phyloP scores from a whole-genome alignment of 2,888 invertebrate species.

The Lissocephala sabroskyi region DNA sequence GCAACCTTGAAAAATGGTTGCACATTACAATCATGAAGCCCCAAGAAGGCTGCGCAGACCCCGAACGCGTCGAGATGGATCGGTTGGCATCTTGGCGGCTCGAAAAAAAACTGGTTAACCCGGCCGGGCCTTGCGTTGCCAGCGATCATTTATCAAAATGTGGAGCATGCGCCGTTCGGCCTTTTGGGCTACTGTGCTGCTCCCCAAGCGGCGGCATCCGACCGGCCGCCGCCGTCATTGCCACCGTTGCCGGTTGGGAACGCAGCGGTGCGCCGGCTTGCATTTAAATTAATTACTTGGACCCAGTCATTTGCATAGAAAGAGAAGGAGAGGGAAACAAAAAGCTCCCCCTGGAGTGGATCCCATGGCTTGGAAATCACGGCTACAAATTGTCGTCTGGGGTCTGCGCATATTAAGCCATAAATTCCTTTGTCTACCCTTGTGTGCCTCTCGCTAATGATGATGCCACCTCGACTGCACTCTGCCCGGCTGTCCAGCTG shows the following conservation, averaged over 20 bases:
- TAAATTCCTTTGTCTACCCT: conserved; percentile 12
- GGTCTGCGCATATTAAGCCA: neutral
- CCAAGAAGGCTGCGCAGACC: neutral
- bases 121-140: conserved; percentile 26
- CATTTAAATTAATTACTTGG: conserved; percentile 47
- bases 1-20: conserved; percentile 51
- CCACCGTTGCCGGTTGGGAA: neutral
- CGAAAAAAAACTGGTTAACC: conserved; percentile 50
- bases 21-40: conserved; percentile 19
- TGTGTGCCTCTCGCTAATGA: too few species aligned
- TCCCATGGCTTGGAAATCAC: conserved; percentile 34
- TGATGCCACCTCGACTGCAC: too few species aligned
- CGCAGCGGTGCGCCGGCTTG: neutral
- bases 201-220: neutral
- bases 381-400: conserved; percentile 27
- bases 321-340: too few species aligned
- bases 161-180: conserved; percentile 21
- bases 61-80: neutral
- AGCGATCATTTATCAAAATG: conserved; percentile 52
- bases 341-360: too few species aligned
- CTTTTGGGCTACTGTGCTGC: conserved; percentile 1
- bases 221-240: neutral
- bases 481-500: too few species aligned
- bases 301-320: neutral
- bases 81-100: neutral